Evolutionary conservation across 2,888 invertebrate genomes (phyloP).

Genomic region (Drosophila nigricruria): DNA sequence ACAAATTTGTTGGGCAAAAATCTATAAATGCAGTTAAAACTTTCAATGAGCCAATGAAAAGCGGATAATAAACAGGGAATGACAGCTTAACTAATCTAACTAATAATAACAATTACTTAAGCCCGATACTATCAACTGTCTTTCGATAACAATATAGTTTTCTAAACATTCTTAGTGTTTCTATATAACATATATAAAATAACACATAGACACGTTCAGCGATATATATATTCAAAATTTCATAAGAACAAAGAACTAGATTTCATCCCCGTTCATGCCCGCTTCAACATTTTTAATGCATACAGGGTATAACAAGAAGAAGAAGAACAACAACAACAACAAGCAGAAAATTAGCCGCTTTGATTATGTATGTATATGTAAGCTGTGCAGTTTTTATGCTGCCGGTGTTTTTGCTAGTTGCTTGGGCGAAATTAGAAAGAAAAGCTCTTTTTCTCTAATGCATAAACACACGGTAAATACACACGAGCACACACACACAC

Average conservation of each 20-base stretch:
- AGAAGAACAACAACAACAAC: slow-evolving; percentile 6
- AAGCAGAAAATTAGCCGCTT: slow-evolving; percentile 24
- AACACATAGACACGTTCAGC: neutral
- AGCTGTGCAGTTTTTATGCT: slow-evolving; percentile 57
- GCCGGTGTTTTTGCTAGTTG: slow-evolving; percentile 60
- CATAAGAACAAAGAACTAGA: neutral
- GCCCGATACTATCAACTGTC: no score
- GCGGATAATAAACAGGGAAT: no score
- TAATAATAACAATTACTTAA: no score
- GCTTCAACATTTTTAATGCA: neutral
- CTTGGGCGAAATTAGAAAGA: slow-evolving; percentile 70
- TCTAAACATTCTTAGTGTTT: no score
- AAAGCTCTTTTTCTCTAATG: slow-evolving; percentile 64
- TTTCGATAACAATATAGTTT: no score
- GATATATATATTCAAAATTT: neutral
- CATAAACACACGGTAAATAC: slow-evolving; percentile 51
- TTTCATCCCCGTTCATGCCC: neutral
- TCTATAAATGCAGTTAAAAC: no score
- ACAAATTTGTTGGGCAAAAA: no score
- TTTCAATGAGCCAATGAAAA: no score
- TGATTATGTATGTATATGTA: slow-evolving; percentile 15
- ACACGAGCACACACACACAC: slow-evolving; percentile 6
- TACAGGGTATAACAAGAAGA: slow-evolving; percentile 6
- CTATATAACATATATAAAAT: neutral
- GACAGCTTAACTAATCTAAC: no score